phyloP scores from a whole-genome alignment of 2,113 vertebrate species.

The Urocynchramus pylzowi region DNA sequence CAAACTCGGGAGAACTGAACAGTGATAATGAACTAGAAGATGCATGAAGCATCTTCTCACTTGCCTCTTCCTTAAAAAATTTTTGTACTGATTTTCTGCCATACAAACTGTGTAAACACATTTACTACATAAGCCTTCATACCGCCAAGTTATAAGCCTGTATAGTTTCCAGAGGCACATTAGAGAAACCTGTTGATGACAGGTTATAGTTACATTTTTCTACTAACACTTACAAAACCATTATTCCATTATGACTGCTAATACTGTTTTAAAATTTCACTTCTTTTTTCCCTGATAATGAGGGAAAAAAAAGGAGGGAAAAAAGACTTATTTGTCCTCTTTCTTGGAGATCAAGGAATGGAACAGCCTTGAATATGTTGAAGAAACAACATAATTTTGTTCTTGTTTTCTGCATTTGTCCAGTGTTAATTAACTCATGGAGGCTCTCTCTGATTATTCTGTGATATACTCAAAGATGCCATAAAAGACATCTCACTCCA shows the following conservation, averaged over 20 bases:
- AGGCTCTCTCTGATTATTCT: neutral
- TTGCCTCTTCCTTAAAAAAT: neutral
- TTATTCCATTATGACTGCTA: neutral
- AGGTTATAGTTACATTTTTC: neutral
- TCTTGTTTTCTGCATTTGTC: neutral
- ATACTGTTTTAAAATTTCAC: neutral
- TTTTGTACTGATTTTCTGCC: neutral
- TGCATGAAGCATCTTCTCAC: neutral
- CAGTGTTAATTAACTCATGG: neutral
- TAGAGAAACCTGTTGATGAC: neutral
- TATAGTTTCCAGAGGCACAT: neutral
- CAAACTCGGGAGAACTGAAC: neutral
- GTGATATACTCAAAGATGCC: neutral
- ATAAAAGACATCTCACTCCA: neutral
- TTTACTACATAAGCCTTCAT: neutral
- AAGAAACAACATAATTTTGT: neutral
- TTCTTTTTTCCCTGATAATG: neutral
- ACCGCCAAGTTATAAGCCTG: neutral
- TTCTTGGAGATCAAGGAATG: neutral
- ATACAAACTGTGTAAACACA: neutral
- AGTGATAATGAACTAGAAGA: neutral
- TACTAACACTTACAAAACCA: neutral
- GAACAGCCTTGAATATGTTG: neutral
- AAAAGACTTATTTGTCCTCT: neutral
- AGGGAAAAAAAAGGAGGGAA: neutral